Base-by-base conservation (phyloP, 2,888 invertebrate species). In the Watsonalla cultraria region DNA sequence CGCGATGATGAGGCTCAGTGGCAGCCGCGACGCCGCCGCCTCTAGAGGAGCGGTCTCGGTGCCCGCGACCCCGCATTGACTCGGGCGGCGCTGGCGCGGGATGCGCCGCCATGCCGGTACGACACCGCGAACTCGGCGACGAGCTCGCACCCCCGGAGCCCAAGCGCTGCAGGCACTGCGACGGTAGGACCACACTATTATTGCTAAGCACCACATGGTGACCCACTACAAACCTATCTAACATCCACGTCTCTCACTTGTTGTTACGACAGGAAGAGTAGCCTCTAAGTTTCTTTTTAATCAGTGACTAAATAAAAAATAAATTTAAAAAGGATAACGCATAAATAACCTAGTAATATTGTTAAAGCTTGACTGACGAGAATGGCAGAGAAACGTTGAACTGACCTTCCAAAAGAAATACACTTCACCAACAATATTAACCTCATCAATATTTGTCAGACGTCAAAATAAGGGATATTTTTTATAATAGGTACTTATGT, bases 91-190 rank as follows among this genome's bases (percentile, higher is more conserved):
- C 81, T 78, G 90, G 90, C 90, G 90, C 90, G 90, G 86, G 86
- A 89, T 89, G 89, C 88, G 90, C 89, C 85, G 91, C 90, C 90
- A 91, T 91, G 91, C 91, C 91, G 87, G 91, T 91, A 84, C 89
- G 91, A 86, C 90, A 91, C 78, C 91, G 91, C 88, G 89, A 89
- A 82, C 87, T 87, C 86, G 88, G 90, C 86, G 91, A 91, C 82
- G 90, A 90, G 81, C 82, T 88, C 87, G 90, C 90, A 79, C 84
- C 88, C 77, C 95, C 96, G 92, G 94, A 95, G 93, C 95, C 96
- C 91, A 96, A 96, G 92, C 95, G 96, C 94, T 96, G 96, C 95
- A 95, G 95, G 93, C 95, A 95, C 92, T 96, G 96, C 95, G 96
- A 96, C 95, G 96, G 96, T 96, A 94, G 79, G 81, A 72, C 64